Conservation (phyloP, 2,113 vertebrate genomes). For the Notothenia coriiceps region DNA sequence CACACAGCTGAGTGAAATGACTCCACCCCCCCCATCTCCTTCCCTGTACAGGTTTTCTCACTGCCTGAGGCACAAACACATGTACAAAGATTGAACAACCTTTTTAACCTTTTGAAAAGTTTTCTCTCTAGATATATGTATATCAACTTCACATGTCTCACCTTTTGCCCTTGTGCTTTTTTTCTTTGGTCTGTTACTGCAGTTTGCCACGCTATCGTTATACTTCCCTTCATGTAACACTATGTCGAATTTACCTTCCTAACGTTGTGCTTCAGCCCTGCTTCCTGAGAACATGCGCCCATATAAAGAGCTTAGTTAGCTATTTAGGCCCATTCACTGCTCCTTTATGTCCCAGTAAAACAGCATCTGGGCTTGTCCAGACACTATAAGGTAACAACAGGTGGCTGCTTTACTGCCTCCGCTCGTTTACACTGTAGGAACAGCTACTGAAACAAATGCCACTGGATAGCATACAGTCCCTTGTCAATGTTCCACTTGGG, state of each 20-base stretch:
- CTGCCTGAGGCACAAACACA: constrained; percentile 68
- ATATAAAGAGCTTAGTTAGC: constrained; percentile 81
- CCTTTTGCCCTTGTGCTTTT: constrained; percentile 33
- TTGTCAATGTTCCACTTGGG: constrained; percentile 65
- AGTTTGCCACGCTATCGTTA: constrained; percentile 30
- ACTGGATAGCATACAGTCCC: constrained; percentile 58
- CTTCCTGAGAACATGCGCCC: constrained; percentile 70
- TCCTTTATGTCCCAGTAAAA: constrained; percentile 83
- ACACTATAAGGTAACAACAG: constrained; percentile 84
- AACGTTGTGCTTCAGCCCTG: constrained; percentile 47
- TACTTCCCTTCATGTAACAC: constrained; percentile 32
- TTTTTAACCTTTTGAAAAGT: constrained; percentile 73
- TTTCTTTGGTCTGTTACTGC: constrained; percentile 39
- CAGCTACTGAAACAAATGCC: constrained; percentile 78
- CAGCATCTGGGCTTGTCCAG: constrained; percentile 84
- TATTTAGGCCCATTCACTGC: constrained; percentile 78
- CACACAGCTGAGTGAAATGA: constrained; percentile 80
- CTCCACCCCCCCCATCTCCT: constrained; percentile 55
- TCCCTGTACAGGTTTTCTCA: constrained; percentile 47
- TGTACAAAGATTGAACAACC: constrained; percentile 76
- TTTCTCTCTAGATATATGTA: constrained; percentile 80
- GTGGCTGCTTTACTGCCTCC: constrained; percentile 81
- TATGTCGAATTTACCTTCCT: constrained; percentile 38
- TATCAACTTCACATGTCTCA: constrained; percentile 69
- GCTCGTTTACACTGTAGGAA: constrained; percentile 77